Base-by-base conservation (phyloP, 2,113 vertebrate species). In the Zeus faber region DNA sequence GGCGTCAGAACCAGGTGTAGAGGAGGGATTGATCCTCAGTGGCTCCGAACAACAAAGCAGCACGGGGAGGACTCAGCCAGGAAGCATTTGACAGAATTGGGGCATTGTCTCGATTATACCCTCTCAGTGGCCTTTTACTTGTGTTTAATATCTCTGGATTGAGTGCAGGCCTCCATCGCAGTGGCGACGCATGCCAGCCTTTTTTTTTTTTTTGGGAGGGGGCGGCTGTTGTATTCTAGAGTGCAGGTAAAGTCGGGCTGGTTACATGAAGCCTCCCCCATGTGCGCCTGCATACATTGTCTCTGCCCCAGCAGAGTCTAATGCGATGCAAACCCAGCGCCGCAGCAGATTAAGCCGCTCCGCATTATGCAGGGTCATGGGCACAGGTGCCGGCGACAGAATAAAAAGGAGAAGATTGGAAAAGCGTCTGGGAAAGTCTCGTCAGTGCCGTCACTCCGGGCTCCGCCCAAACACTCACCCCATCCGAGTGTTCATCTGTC, bases 61-160 rank as follows among this genome's bases (percentile, higher is more conserved):
- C 29, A 16, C 37, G 63, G 54, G 75, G 67, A 74, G 16, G 65
- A 65, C 61, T 41, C 39, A 46, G 24, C 47, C 56, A 79, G 56
- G 61, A 60, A 79, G 69, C 67, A 61, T 62, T 76, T 86, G 84
- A 86, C 81, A 84, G 80, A 86, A 83, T 60, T 81, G 72, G 84
- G 82, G 72, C 82, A 84, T 74, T 43, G 51, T 68, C 72, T 81
- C 68, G 25, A 72, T 77, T 62, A 72, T 73, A 76, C 76, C 60
- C 71, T 69, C 73, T 75, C 62, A 49, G 72, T 82, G 74, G 55
- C 70, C 72, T 68, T 72, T 81, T 79, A 57, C 79, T 65, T 76
- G 65, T 70, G 69, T 70, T 71, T 76, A 77, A 79, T 65, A 64
- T 69, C 58, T 72, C 51, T 59, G 37, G 35, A n/a, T n/a, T n/a